Conservation (phyloP, 2,888 invertebrate genomes). For the Drosophila anceps region DNA sequence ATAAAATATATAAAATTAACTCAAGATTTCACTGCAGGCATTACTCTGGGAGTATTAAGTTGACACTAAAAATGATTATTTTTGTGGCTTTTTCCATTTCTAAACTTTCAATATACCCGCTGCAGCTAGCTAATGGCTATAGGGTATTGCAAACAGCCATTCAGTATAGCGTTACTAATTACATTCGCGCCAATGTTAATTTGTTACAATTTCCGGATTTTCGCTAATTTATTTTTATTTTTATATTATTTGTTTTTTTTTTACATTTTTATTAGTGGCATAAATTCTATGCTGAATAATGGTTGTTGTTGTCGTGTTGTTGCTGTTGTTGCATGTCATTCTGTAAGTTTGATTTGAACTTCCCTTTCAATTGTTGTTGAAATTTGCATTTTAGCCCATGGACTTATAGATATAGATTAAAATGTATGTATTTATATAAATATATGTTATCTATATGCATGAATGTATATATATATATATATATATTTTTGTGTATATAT, state of each 20-base stretch:
- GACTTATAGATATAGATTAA: background rate
- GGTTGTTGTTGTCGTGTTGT: slow-evolving; percentile 29
- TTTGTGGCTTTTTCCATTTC: background rate
- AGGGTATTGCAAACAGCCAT: slow-evolving; percentile 27
- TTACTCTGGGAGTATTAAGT: background rate
- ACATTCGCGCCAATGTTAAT: slow-evolving; percentile 81
- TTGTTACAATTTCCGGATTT: slow-evolving; percentile 83
- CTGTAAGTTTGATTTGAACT: slow-evolving; percentile 52
- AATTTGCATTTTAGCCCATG: slow-evolving; percentile 63
- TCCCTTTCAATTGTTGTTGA: slow-evolving; percentile 67
- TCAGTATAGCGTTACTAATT: slow-evolving; percentile 80
- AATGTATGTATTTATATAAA: background rate
- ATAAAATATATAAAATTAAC: background rate
- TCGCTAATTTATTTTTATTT: slow-evolving; percentile 77
- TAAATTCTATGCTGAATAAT: slow-evolving; percentile 55
- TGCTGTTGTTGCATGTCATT: slow-evolving; percentile 31
- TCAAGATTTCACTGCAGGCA: background rate
- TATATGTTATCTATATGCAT: background rate
- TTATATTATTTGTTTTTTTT: too few relatives aligned
- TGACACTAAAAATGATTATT: background rate
- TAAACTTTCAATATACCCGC: background rate
- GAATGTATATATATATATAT: background rate
- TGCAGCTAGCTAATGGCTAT: background rate
- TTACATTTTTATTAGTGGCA: slow-evolving; percentile 73
- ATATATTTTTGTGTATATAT: background rate